Evolutionary conservation across 2,113 vertebrate genomes (phyloP).

Genomic region (Asarcornis scutulata): DNA sequence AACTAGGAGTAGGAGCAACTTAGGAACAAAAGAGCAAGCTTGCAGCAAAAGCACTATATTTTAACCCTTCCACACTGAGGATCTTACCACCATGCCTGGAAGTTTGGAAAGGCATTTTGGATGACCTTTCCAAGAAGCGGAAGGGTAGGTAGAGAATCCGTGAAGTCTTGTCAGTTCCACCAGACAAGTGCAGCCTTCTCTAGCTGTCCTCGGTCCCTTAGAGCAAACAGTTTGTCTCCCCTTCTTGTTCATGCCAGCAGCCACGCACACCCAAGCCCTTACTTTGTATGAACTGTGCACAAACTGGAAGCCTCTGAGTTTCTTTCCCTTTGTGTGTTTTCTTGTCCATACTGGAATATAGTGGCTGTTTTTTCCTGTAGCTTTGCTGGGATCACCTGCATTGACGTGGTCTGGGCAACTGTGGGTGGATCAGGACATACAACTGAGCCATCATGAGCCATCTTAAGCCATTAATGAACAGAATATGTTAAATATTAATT

Average conservation of each 20-base stretch:
- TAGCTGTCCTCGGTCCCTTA: neutral
- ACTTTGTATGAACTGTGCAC: neutral
- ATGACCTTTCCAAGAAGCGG: neutral
- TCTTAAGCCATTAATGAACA: neutral
- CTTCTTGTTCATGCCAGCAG: neutral
- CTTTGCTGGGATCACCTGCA: neutral
- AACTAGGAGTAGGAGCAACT: neutral
- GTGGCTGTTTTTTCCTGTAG: neutral
- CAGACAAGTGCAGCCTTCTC: neutral
- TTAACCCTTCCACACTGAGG: neutral
- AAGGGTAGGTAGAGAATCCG: neutral
- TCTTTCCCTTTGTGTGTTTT: neutral
- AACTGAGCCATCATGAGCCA: too few species aligned
- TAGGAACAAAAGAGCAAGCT: neutral
- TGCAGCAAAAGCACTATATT: neutral
- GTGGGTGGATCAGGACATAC: neutral
- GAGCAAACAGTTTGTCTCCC: neutral
- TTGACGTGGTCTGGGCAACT: neutral
- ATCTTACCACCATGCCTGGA: neutral
- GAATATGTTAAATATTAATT: neutral
- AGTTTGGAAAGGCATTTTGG: neutral
- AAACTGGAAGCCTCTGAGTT: neutral
- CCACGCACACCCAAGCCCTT: neutral
- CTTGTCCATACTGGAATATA: neutral
- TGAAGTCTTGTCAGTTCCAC: neutral